Percentiles rank a stretch among this genome's conserved stretches.
Conservation (phyloP, 2,113 vertebrate genomes). For the Scophthalmus maximus region DNA sequence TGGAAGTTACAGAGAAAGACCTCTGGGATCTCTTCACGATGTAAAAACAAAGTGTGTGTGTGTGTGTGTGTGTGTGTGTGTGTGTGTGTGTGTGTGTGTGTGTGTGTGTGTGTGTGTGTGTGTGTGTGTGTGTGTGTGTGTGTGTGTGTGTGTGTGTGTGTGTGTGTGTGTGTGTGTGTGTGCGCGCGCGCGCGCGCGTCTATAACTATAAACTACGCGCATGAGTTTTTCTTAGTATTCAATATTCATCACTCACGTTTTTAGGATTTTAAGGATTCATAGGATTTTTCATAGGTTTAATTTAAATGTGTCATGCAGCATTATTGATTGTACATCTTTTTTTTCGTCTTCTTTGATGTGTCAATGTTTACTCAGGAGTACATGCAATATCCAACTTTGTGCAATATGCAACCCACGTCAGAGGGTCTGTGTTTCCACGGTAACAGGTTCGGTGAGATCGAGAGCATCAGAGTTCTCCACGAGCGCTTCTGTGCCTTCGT, state of each 20-base stretch:
- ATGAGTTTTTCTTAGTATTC: too few relatives aligned
- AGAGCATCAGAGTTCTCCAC: constrained; percentile 65
- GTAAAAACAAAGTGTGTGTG: constrained; percentile 52
- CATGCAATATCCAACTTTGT: too few relatives aligned
- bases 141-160: not conserved
- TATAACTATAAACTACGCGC: too few relatives aligned
- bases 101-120: constrained; percentile 4
- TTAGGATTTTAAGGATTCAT: too few relatives aligned
- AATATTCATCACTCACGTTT: too few relatives aligned
- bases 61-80: not conserved
- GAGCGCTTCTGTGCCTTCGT: constrained; percentile 76
- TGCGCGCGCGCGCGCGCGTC: too few relatives aligned
- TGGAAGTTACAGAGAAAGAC: constrained; percentile 78
- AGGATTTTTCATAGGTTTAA: too few relatives aligned
- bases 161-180: constrained; percentile 8
- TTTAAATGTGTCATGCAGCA: too few relatives aligned
- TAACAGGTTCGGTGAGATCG: constrained; percentile 72
- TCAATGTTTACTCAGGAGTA: too few relatives aligned
- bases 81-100: not conserved
- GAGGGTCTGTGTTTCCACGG: constrained; percentile 10
- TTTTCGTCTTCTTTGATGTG: too few relatives aligned
- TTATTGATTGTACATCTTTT: too few relatives aligned
- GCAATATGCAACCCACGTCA: too few relatives aligned
- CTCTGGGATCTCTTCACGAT: constrained; percentile 79
- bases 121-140: not conserved